A percentile compares a stretch with the other conserved stretches of the same genome.
phyloP scores from a whole-genome alignment of 2,797 vertebrate species.

The Enteromius paludinosus region DNA sequence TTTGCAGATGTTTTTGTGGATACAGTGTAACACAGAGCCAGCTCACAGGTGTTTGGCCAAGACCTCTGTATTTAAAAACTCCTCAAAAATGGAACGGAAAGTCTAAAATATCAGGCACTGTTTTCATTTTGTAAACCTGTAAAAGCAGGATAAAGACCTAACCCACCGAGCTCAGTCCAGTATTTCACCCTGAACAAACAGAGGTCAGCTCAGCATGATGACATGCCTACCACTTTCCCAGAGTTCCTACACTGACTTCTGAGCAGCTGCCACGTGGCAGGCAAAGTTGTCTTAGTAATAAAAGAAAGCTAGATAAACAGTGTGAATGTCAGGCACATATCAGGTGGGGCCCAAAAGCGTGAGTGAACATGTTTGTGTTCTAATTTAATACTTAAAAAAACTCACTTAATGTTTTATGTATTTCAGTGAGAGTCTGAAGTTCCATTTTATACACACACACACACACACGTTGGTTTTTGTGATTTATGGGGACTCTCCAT shows the following conservation, averaged over 20 bases:
- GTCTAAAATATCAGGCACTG: slow-evolving; percentile 44
- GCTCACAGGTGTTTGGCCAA: slow-evolving; percentile 42
- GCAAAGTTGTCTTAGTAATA: slow-evolving; percentile 22
- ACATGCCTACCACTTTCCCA: slow-evolving; percentile 40
- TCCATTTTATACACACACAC: too few relatives aligned
- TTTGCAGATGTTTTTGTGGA: slow-evolving; percentile 9
- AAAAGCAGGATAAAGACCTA: slow-evolving; percentile 48
- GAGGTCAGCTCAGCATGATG: slow-evolving; percentile 50
- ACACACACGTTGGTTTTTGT: too few relatives aligned
- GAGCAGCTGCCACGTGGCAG: slow-evolving; percentile 36
- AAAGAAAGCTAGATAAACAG: neutral
- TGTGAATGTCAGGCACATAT: neutral
- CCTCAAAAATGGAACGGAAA: slow-evolving; percentile 46
- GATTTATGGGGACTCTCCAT: too few relatives aligned
- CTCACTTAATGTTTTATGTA: neutral
- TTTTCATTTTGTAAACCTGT: slow-evolving; percentile 47
- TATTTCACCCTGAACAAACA: slow-evolving; percentile 51
- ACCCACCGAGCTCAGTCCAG: slow-evolving; percentile 48
- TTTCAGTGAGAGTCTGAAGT: neutral
- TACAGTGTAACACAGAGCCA: slow-evolving; percentile 20
- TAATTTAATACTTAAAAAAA: neutral
- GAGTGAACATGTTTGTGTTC: neutral
- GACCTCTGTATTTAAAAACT: slow-evolving; percentile 45
- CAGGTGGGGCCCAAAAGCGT: neutral
- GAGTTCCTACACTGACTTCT: slow-evolving; percentile 24